Base-by-base conservation (phyloP, 37 sponge, comb jelly and placozoan genomes). In the Chondrilla cf. caribensis region DNA sequence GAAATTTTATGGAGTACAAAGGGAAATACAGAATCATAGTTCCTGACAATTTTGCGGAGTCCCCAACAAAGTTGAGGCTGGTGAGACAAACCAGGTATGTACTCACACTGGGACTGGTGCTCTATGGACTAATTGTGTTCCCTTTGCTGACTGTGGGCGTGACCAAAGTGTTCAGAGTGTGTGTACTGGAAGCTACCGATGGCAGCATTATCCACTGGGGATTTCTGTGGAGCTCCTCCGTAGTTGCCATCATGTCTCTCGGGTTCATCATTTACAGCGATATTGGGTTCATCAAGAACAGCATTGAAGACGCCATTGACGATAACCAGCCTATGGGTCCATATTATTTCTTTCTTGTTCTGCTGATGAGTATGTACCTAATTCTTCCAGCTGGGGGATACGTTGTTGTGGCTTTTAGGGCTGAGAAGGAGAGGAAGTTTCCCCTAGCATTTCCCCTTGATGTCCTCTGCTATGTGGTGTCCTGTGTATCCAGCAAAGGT, bases 41-140 rank as follows among this genome's bases (percentile, higher is more conserved):
- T 22, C 37, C 37, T 7, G 17, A 28, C 15, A 67, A 17, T 32
- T 67, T 8, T 33, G 41, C 40, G 1, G 44, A 73, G 0, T 22
- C 44, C 15, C 29, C 6, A 6, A 19, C 7, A 9, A 62, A 62
- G 25, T 9, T n/a, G 29, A 25, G 24, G 21, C 24, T 73, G 44
- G 44, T 38, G 11, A 19, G 24, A 0, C 0, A 24, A 0, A 39
- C 40, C 41, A 39, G 76, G 41, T 2, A 2, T 24, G 44, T 38
- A 2, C 8, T 73, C n/a, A 15, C 24, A 38, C 22, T 38, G 36
- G 76, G 44, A 41, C 44, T 73, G 15, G 15, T 73, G 1, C 36
- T 73, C 44, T 73, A 73, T 38, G 76, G 76, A n/a, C 44, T 73
- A n/a, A 40, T 73, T 6, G 25, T 42, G 25, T 73, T 73, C 43